These are phyloP conservation scores for Mesaphorura yosii DNA, from an alignment of 1,140 invertebrate genomes.

Conservation along the genomic window DNA sequence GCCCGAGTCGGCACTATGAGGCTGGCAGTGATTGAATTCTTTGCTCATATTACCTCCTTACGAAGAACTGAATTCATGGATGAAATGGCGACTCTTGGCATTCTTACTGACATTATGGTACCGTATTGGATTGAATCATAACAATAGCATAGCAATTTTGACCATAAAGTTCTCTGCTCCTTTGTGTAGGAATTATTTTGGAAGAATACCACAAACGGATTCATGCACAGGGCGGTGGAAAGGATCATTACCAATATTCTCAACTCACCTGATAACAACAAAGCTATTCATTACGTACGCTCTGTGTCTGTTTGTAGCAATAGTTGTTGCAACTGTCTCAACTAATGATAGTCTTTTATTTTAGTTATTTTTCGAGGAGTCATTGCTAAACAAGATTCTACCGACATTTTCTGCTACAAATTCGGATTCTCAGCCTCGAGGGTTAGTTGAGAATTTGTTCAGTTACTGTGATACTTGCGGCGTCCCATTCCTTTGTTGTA, in stretches of 20 bases:
- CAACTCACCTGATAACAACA: neutral
- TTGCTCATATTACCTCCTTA: slow-evolving; percentile 17
- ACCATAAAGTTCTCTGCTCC: neutral
- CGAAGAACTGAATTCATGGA: slow-evolving; percentile 6
- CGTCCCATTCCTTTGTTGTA: too few relatives aligned
- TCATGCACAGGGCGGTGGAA: slow-evolving; percentile 6
- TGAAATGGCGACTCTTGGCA: slow-evolving; percentile 7
- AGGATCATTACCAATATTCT: slow-evolving; percentile 3
- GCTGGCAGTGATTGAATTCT: slow-evolving; percentile 12
- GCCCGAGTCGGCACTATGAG: slow-evolving; percentile 6
- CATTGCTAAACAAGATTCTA: too few relatives aligned
- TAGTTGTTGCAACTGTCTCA: too few relatives aligned
- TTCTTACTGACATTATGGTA: slow-evolving; percentile 10
- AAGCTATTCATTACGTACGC: too few relatives aligned
- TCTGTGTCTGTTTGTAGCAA: too few relatives aligned
- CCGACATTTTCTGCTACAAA: too few relatives aligned
- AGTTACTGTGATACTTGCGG: too few relatives aligned
- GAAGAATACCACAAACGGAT: neutral
- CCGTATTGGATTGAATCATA: neutral
- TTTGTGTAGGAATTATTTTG: slow-evolving; percentile 4
- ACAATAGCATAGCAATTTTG: neutral
- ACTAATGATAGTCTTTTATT: too few relatives aligned
- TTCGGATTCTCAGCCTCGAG: too few relatives aligned
- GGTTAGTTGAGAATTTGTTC: too few relatives aligned
- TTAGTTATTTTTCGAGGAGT: too few relatives aligned